Evolutionary conservation across 1,140 invertebrate genomes (phyloP).

Genomic region (Himalopsyche phryganea): DNA sequence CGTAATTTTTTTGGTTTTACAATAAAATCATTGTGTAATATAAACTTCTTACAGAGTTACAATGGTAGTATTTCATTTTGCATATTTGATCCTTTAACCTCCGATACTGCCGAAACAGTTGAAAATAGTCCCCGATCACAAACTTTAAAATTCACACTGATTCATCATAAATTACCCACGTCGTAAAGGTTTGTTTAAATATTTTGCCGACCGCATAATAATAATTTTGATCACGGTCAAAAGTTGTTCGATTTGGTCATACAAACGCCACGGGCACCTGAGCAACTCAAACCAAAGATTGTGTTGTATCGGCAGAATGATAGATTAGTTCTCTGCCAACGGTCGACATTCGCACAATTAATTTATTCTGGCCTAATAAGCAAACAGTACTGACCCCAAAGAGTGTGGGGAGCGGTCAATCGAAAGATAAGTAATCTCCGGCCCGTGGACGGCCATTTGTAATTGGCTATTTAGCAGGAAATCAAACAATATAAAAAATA

Average conservation of each 20-base stretch:
- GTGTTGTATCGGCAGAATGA: conserved; percentile 34
- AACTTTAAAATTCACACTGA: neutral
- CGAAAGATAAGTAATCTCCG: neutral
- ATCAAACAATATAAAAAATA: too few relatives aligned
- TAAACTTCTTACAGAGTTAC: too few relatives aligned
- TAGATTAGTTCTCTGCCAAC: conserved; percentile 24
- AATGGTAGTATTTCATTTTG: too few relatives aligned
- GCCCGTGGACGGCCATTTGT: neutral
- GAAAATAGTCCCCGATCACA: neutral
- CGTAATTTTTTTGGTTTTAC: too few relatives aligned
- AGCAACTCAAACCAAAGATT: conserved; percentile 33
- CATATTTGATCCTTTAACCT: too few relatives aligned
- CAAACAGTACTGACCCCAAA: conserved; percentile 18
- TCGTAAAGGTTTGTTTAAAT: neutral
- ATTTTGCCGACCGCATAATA: neutral
- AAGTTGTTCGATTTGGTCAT: too few relatives aligned
- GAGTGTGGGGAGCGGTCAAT: conserved; percentile 8
- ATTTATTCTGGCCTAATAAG: conserved; percentile 32
- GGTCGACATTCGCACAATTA: conserved; percentile 23
- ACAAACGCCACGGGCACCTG: conserved; percentile 13
- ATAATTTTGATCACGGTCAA: neutral
- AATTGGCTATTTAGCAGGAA: too few relatives aligned
- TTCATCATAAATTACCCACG: neutral
- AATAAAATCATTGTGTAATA: too few relatives aligned
- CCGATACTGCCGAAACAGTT: too few relatives aligned